Evolutionary conservation across 2,888 invertebrate genomes (phyloP).

Genomic region (Meloe dianella): DNA sequence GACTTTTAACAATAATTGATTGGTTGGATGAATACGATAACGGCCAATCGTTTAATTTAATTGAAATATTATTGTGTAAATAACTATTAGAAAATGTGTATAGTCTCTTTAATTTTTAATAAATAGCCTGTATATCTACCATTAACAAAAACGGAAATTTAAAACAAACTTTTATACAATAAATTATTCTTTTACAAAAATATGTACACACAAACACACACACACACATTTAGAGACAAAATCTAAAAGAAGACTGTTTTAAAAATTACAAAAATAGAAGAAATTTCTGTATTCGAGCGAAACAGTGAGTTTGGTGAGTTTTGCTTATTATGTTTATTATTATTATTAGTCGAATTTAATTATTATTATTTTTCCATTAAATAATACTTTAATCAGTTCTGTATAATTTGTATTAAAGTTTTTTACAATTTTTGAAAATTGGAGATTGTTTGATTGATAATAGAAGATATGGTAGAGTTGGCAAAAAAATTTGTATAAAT

Average conservation of each 20-base stretch:
- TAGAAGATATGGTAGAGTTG: slow-evolving; percentile 33
- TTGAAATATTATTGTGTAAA: slow-evolving; percentile 36
- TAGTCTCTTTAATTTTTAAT: slow-evolving; percentile 40
- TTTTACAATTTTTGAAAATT: slow-evolving; percentile 34
- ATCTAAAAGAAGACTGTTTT: slow-evolving; percentile 55
- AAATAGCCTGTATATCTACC: slow-evolving; percentile 51
- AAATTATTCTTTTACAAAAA: slow-evolving; percentile 53
- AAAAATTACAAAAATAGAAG: slow-evolving; percentile 44
- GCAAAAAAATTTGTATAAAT: slow-evolving; percentile 22
- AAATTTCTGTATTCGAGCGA: slow-evolving; percentile 41
- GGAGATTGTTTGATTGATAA: slow-evolving; percentile 47
- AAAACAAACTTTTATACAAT: slow-evolving; percentile 42
- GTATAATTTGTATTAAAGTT: slow-evolving; percentile 6
- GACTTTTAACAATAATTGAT: slow-evolving; percentile 27
- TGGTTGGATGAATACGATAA: slow-evolving; percentile 32
- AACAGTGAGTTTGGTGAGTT: slow-evolving; percentile 37
- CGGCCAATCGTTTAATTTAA: slow-evolving; percentile 18
- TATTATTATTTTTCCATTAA: not conserved
- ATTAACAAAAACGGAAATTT: slow-evolving; percentile 48
- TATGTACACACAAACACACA: not conserved
- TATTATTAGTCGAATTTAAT: slow-evolving; percentile 15
- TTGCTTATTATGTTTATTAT: slow-evolving; percentile 37
- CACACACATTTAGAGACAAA: slow-evolving; percentile 49
- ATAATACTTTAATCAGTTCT: not conserved
- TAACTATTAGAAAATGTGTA: slow-evolving; percentile 40